Evolutionary conservation across 1,140 invertebrate genomes (phyloP), one percentile per base, ranked within the genome.

Genomic region (Acromyrmex echinatior): DNA sequence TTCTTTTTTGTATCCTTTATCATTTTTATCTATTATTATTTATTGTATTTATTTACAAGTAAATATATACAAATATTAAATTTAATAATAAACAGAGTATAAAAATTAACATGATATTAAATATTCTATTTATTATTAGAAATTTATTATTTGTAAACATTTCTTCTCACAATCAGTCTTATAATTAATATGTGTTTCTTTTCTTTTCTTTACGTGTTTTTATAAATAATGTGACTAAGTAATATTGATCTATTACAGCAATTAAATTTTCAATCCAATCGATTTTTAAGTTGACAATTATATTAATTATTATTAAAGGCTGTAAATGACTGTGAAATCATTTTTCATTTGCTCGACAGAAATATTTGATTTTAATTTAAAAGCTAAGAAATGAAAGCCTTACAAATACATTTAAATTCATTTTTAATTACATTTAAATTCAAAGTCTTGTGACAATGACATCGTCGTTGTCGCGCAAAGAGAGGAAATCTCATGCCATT

Each of bases 401-500:
- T 21, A 58, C 53, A 74, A 58, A 74, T 35, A 51, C 12, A 51
- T 51, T 14, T 16, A 51, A 51, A 51, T 51, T 4, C 14, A 51
- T 51, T 51, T 51, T 14, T 51, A 51, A 51, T 51, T 51, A 51
- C 4, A 73, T n/a, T 71, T 51, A 71, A 71, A 73, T 53, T 74
- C 12, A 18, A 58, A 74, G 10, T 1, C 28, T 16, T 25, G 14
- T 58, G 35, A 74, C 28, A 58, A 10, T n/a, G 25, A 18, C 5
- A 21, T 58, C 7, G 3, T 6, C 49, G 10, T 74, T 74, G 28
- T 58, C 31, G 31, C 31, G 25, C 3, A 16, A 18, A 45, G 4
- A 45, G 2, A 28, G 18, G 58, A 16, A 60, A 56, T 28, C n/a
- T 68, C 12, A 31, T 58, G 10, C 7, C 12, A 16, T 65, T 65